Conservation (phyloP, 2,888 invertebrate species). For the Athalia cordata region DNA sequence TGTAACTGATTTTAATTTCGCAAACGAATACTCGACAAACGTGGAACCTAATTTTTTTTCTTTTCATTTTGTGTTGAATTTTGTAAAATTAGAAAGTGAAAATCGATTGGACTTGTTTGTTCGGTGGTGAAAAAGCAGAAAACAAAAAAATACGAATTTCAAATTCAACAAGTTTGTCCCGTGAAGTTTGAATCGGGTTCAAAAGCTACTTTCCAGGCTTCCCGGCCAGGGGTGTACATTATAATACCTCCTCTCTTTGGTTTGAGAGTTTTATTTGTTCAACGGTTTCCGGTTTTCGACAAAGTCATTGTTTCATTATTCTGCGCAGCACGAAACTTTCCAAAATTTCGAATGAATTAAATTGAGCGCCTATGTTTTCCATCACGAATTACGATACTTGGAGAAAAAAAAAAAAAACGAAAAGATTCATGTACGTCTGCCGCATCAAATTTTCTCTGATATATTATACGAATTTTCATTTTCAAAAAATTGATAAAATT, state of each 20-base stretch:
- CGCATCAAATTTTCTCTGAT: background rate
- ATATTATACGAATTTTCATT: constrained; percentile 2
- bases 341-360: too few relatives aligned
- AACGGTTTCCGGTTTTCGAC: too few relatives aligned
- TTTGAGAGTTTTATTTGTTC: constrained; percentile 16
- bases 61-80: too few relatives aligned
- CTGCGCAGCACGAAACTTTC: too few relatives aligned
- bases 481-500: constrained; percentile 17
- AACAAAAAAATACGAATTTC: background rate
- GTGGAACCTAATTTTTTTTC: too few relatives aligned
- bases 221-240: background rate
- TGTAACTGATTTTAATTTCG: too few relatives aligned
- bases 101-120: background rate
- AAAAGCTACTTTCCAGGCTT: background rate
- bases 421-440: background rate
- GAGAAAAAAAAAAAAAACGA: background rate
- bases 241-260: background rate
- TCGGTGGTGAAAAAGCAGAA: background rate
- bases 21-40: too few relatives aligned
- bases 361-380: too few relatives aligned
- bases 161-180: background rate
- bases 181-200: background rate
- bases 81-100: too few relatives aligned
- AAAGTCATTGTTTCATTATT: too few relatives aligned
- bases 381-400: too few relatives aligned